Evolutionary conservation across 92 coral and sea anemone species (phyloP).

Genomic region (Phenganax stokvisi): DNA sequence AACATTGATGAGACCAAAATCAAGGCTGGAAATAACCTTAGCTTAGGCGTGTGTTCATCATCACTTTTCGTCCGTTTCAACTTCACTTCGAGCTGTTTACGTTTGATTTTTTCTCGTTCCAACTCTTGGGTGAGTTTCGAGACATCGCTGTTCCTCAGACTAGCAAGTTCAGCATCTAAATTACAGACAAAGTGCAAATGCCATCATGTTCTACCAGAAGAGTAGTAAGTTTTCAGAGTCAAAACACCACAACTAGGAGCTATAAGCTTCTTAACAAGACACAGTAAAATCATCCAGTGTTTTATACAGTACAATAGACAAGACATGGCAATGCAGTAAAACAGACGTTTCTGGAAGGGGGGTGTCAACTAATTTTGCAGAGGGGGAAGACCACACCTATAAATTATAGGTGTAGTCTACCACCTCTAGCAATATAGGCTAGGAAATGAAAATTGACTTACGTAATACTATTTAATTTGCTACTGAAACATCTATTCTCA

Average conservation of each 20-base stretch:
- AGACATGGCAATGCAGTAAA: too few species aligned
- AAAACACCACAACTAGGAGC: too few species aligned
- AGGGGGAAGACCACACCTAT: too few species aligned
- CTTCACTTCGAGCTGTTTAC: slow-evolving; percentile 62
- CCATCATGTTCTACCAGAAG: neutral
- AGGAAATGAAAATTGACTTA: neutral
- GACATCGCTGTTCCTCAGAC: slow-evolving; percentile 50
- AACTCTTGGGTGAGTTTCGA: slow-evolving; percentile 60
- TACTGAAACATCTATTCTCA: neutral
- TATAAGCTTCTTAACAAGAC: too few species aligned
- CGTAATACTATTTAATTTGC: neutral
- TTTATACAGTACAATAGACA: too few species aligned
- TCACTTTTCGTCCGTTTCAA: slow-evolving; percentile 52
- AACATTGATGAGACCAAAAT: too few species aligned
- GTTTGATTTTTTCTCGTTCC: slow-evolving; percentile 66
- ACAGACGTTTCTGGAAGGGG: too few species aligned
- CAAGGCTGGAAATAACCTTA: slow-evolving; percentile 19
- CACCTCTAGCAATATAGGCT: neutral
- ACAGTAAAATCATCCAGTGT: too few species aligned
- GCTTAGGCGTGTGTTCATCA: slow-evolving; percentile 55
- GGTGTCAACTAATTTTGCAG: too few species aligned
- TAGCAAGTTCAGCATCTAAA: slow-evolving; percentile 59
- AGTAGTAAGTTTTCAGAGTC: neutral
- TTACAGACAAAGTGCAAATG: neutral
- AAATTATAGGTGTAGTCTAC: neutral